phyloP scores from a whole-genome alignment of 1,140 invertebrate species.

The Bombus pascuorum region DNA sequence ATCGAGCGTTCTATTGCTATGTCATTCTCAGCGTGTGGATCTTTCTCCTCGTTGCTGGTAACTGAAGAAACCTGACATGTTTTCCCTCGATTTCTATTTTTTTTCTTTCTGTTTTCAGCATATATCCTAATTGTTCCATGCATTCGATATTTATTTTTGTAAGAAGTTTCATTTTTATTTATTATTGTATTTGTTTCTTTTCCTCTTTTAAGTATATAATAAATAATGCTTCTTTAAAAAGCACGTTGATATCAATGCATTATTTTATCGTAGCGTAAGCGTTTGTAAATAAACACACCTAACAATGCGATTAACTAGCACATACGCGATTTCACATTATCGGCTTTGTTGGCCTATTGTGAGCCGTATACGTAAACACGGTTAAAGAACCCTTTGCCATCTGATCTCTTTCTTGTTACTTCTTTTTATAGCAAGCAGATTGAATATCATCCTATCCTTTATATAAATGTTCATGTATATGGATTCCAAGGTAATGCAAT shows the following conservation, averaged over 20 bases:
- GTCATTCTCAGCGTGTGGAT: conserved; percentile 90
- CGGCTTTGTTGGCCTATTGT: background rate
- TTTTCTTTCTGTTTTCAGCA: background rate
- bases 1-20: conserved; percentile 90
- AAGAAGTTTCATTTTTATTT: background rate
- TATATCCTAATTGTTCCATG: background rate
- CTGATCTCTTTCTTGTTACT: background rate
- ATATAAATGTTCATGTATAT: background rate
- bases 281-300: background rate
- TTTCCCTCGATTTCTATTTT: background rate
- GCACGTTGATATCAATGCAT: background rate
- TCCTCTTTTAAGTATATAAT: background rate
- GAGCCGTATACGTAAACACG: conserved; percentile 1
- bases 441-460: background rate
- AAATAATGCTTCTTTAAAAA: background rate
- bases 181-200: background rate
- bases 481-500: too few species aligned
- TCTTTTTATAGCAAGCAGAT: background rate
- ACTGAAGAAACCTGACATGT: background rate
- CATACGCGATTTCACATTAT: conserved; percentile 30
- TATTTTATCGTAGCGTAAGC: background rate
- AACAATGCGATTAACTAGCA: conserved; percentile 14
- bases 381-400: background rate
- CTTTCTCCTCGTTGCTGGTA: conserved; percentile 88
- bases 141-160: background rate